Evolutionary conservation across 2,113 vertebrate species (phyloP).

Genomic region (Microcebus lehilahytsara): DNA sequence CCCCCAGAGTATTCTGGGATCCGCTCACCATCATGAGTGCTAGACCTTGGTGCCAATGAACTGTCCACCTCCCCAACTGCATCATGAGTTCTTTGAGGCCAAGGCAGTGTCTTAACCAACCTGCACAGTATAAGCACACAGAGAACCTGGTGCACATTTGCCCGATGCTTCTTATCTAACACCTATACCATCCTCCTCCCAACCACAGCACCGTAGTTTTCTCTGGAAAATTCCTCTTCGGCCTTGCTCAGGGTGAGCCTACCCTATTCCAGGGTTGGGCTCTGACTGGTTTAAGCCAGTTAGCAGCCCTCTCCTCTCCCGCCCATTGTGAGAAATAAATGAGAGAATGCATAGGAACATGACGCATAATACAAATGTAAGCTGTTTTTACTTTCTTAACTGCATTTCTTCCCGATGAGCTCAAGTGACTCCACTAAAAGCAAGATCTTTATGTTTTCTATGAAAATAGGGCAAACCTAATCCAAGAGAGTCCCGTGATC

Average conservation of each 20-base stretch:
- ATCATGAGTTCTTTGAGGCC: not conserved
- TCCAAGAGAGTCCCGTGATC: not conserved
- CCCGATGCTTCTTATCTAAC: not conserved
- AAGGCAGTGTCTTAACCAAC: not conserved
- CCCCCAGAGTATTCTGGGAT: not conserved
- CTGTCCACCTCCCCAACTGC: not conserved
- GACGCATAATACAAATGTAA: no score
- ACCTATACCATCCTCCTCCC: no score
- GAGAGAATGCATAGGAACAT: rapidly evolving
- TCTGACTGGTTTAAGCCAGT: not conserved
- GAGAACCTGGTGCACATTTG: not conserved
- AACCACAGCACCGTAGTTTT: not conserved
- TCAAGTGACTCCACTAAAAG: not conserved
- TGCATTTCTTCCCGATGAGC: not conserved
- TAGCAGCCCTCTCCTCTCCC: not conserved
- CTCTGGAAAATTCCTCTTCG: not conserved
- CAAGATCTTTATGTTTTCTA: not conserved
- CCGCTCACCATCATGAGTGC: not conserved
- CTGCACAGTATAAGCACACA: not conserved
- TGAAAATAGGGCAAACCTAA: not conserved
- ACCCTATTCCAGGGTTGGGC: not conserved
- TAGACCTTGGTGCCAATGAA: not conserved
- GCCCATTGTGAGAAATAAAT: not conserved
- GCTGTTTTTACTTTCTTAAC: no score
- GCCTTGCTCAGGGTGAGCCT: not conserved